Percentiles rank a stretch among this genome's conserved stretches.
phyloP scores from a whole-genome alignment of 2,797 vertebrate genomes.

The Enteromius argenteus region DNA sequence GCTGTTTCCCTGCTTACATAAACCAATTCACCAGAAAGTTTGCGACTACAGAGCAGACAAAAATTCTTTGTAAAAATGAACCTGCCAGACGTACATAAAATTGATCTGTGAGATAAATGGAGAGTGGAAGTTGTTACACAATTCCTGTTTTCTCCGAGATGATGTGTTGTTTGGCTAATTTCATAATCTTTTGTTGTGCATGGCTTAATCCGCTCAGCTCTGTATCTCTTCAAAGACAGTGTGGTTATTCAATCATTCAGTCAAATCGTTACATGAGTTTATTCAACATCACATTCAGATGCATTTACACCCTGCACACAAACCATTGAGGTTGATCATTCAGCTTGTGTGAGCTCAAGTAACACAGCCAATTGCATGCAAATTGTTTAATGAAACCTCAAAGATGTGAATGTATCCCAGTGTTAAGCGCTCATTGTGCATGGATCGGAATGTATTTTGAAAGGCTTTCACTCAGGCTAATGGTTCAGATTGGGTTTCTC shows the following conservation, averaged over 20 bases:
- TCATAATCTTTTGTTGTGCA: conserved; percentile 34
- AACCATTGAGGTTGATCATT: conserved; percentile 33
- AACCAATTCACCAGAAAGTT: conserved; percentile 35
- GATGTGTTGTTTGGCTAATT: conserved; percentile 36
- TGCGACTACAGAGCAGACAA: conserved; percentile 18
- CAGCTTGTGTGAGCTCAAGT: conserved; percentile 38
- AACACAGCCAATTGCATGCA: conserved; percentile 42
- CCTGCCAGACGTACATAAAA: conserved; percentile 26
- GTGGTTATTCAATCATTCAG: conserved; percentile 37
- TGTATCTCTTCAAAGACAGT: conserved; percentile 2
- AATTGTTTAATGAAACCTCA: conserved; percentile 49
- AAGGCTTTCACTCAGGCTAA: conserved; percentile 59
- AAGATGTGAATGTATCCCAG: conserved; percentile 45
- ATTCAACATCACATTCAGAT: conserved; percentile 28
- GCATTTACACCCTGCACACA: conserved; percentile 19
- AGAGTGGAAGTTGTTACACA: conserved; percentile 23
- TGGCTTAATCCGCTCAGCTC: conserved; percentile 24
- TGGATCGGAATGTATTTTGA: conserved; percentile 52
- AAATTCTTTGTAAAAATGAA: conserved; percentile 25
- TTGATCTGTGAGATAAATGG: conserved; percentile 23
- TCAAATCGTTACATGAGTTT: conserved; percentile 42
- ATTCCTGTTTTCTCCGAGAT: conserved; percentile 12
- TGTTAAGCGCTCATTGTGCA: conserved; percentile 51
- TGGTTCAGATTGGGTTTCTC: conserved; percentile 64
- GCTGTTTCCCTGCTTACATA: conserved; percentile 10